phyloP scores from a whole-genome alignment of 2,113 vertebrate species.

The Anolis sagrei region DNA sequence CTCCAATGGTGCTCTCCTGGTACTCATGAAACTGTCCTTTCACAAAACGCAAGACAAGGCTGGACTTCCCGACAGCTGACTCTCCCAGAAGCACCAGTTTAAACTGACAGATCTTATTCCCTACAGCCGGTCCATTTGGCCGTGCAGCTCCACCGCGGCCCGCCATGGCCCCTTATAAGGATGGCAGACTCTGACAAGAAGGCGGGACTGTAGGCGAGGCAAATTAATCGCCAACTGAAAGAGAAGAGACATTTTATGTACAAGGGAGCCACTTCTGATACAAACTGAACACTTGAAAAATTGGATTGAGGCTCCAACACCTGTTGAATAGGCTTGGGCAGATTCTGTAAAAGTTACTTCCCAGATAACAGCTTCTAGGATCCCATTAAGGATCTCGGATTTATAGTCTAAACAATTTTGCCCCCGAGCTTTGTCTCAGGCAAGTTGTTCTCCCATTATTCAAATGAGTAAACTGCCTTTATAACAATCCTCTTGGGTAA shows the following conservation, averaged over 20 bases:
- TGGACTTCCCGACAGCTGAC: constrained; percentile 96
- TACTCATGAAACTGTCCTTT: constrained; percentile 99
- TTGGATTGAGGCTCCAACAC: neutral
- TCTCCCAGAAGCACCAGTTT: constrained; percentile 96
- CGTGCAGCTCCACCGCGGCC: constrained; percentile 92
- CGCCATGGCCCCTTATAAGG: constrained; percentile 81
- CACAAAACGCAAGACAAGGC: constrained; percentile 96
- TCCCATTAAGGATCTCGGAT: neutral
- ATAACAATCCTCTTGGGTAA: neutral
- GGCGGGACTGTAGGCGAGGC: constrained; percentile 27
- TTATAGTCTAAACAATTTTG: neutral
- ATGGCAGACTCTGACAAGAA: constrained; percentile 53
- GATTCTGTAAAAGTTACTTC: neutral
- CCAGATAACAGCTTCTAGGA: neutral
- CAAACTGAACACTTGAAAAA: neutral
- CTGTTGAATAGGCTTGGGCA: neutral
- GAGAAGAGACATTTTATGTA: neutral
- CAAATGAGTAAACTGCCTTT: neutral
- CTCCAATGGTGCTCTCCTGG: constrained; percentile 99
- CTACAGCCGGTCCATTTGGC: constrained; percentile 91
- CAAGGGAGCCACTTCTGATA: constrained; percentile 2
- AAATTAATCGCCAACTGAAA: constrained; percentile 73
- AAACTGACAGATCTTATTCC: constrained; percentile 98
- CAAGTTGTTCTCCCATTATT: neutral
- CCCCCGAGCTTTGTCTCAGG: neutral